Evolutionary conservation across 1,140 invertebrate genomes (phyloP).

Genomic region (Chrysomallon squamiferum): DNA sequence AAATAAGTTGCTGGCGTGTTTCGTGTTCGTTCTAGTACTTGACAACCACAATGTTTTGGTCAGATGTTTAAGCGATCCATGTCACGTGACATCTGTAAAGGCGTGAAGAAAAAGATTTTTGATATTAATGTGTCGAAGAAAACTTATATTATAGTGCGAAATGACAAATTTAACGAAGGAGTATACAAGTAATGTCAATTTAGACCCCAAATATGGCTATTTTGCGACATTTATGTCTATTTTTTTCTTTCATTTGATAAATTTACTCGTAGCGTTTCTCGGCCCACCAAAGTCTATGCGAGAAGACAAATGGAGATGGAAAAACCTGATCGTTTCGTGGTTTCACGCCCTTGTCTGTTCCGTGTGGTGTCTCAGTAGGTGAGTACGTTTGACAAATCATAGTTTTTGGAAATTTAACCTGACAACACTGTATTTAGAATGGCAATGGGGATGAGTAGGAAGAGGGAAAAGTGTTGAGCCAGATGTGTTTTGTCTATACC

Average conservation of each 20-base stretch:
- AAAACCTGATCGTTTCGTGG: slow-evolving; percentile 52
- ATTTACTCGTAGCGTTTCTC: slow-evolving; percentile 21
- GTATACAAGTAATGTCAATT: not conserved
- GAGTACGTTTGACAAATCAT: slow-evolving; percentile 9
- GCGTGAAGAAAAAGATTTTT: not conserved
- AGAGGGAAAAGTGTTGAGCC: not conserved
- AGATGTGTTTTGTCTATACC: not conserved
- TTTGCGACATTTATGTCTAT: slow-evolving; percentile 25
- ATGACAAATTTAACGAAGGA: not conserved
- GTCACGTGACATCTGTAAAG: no score
- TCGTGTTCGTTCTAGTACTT: no score
- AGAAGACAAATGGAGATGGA: slow-evolving; percentile 47
- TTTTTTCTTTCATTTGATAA: slow-evolving; percentile 31
- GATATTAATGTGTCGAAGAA: not conserved
- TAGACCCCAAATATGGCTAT: slow-evolving; percentile 11
- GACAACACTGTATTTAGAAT: no score
- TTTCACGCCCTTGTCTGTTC: slow-evolving; percentile 43
- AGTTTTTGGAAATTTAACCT: no score
- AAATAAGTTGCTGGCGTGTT: no score
- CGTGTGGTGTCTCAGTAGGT: slow-evolving; percentile 48
- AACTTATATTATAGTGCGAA: not conserved
- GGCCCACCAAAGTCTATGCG: slow-evolving; percentile 30
- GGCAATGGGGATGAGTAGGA: no score
- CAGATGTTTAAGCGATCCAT: no score
- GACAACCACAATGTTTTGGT: no score